Percentiles rank a stretch among this genome's conserved stretches.
These are phyloP conservation scores for Microctenopoma steveboyesi DNA, from an alignment of 2,797 vertebrate genomes.

Conservation along the genomic window DNA sequence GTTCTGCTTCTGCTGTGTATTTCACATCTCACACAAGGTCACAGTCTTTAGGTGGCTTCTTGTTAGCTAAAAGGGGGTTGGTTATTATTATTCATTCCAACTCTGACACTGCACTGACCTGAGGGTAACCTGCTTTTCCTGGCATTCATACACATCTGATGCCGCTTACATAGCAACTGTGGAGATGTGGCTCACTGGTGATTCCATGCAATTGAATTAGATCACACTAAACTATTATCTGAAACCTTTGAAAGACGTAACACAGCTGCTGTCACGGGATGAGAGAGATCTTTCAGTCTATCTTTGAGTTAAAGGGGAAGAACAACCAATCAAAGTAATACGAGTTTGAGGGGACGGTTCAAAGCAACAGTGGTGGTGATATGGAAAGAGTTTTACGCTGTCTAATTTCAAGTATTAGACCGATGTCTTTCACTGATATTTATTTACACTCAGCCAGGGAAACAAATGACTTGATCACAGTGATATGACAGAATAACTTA, in stretches of 20 bases:
- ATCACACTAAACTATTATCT: no score
- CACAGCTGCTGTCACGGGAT: no score
- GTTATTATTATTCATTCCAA: conserved; percentile 59
- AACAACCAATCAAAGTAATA: no score
- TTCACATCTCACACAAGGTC: conserved; percentile 33
- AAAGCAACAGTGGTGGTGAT: background rate
- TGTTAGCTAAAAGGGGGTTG: conserved; percentile 43
- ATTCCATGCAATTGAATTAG: conserved; percentile 20
- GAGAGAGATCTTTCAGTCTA: no score
- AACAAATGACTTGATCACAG: conserved; percentile 18
- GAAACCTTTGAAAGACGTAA: no score
- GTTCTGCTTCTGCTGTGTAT: conserved; percentile 28
- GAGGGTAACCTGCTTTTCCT: conserved; percentile 50
- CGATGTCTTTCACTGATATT: conserved; percentile 4
- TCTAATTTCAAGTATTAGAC: background rate
- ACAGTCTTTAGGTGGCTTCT: conserved; percentile 43
- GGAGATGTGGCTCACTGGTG: conserved; percentile 37
- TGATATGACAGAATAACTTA: conserved; percentile 11
- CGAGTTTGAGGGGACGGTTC: no score
- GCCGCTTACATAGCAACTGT: conserved; percentile 63
- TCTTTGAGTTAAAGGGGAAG: no score
- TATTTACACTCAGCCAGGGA: background rate
- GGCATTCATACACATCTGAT: conserved; percentile 41
- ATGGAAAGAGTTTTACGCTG: background rate
- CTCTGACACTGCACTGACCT: conserved; percentile 43